Evolutionary conservation across 2,797 vertebrate genomes (phyloP).

Genomic region (Lepilemur septentrionalis): DNA sequence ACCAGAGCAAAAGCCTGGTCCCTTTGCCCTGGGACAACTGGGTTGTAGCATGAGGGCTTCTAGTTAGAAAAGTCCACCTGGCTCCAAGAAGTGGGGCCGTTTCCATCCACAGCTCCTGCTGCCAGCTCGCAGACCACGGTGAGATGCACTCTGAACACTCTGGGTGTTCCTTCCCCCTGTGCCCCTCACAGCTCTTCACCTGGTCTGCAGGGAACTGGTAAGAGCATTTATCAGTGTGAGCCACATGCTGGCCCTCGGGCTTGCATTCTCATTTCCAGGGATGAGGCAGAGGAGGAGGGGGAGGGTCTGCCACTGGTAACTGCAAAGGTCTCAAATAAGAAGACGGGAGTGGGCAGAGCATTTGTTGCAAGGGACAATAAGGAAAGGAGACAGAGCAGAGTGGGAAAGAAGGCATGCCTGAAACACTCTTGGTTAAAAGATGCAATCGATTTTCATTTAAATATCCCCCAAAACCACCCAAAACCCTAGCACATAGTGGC

Average conservation of each 20-base stretch:
- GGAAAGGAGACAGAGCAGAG: background rate
- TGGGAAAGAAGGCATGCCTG: background rate
- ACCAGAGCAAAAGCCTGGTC: background rate
- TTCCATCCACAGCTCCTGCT: background rate
- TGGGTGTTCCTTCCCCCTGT: background rate
- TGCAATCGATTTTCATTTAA: background rate
- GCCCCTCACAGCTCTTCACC: background rate
- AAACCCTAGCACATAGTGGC: conserved; percentile 1
- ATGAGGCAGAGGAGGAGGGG: background rate
- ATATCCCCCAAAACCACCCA: conserved; percentile 1
- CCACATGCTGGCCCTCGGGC: background rate
- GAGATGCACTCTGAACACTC: background rate
- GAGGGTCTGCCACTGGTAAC: background rate
- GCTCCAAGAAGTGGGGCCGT: conserved; percentile 47
- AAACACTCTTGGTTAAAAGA: conserved; percentile 39
- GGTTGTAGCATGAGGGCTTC: background rate
- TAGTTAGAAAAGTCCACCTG: conserved; percentile 47
- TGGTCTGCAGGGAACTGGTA: background rate
- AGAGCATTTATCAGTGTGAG: background rate
- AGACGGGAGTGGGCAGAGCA: background rate
- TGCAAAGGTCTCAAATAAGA: background rate
- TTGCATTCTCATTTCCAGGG: background rate
- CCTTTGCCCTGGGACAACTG: background rate
- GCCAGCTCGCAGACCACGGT: conserved; percentile 22
- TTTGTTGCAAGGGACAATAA: background rate